These are phyloP conservation scores for Lepus oiostolus DNA, from an alignment of 2,797 vertebrate species.

Conservation along the genomic window DNA sequence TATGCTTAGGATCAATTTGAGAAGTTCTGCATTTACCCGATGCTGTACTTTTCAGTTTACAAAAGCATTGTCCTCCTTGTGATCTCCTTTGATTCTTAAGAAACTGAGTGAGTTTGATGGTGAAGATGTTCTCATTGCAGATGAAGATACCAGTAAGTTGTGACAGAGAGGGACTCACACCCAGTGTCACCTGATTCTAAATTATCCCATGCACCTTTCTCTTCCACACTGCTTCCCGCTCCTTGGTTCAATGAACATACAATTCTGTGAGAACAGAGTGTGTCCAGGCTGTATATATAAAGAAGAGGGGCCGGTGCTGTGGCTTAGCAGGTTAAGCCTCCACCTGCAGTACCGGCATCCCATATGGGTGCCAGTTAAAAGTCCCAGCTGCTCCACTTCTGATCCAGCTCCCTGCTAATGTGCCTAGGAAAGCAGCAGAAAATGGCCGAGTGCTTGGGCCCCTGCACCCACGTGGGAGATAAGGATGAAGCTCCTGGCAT, in stretches of 20 bases:
- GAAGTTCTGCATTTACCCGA: background rate
- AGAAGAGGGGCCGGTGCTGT: background rate
- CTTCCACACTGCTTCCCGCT: background rate
- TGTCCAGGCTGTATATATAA: background rate
- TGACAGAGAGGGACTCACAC: background rate
- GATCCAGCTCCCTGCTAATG: too few relatives aligned
- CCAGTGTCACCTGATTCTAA: background rate
- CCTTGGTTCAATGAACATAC: accelerated
- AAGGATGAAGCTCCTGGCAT: too few relatives aligned
- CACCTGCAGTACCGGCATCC: too few relatives aligned
- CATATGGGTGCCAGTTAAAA: too few relatives aligned
- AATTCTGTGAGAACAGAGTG: background rate
- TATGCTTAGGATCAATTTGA: slow-evolving; percentile 8
- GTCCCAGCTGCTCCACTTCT: too few relatives aligned
- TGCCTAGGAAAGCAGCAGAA: too few relatives aligned
- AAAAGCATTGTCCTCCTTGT: background rate
- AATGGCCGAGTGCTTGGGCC: too few relatives aligned
- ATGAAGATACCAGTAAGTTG: slow-evolving; percentile 12
- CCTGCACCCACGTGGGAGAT: too few relatives aligned
- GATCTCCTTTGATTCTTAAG: background rate
- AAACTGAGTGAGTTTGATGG: background rate
- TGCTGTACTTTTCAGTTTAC: background rate
- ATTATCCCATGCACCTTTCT: background rate
- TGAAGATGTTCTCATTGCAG: background rate
- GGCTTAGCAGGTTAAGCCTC: too few relatives aligned